phyloP scores from a whole-genome alignment of 2,888 invertebrate genomes.

The Fragum sueziense region DNA sequence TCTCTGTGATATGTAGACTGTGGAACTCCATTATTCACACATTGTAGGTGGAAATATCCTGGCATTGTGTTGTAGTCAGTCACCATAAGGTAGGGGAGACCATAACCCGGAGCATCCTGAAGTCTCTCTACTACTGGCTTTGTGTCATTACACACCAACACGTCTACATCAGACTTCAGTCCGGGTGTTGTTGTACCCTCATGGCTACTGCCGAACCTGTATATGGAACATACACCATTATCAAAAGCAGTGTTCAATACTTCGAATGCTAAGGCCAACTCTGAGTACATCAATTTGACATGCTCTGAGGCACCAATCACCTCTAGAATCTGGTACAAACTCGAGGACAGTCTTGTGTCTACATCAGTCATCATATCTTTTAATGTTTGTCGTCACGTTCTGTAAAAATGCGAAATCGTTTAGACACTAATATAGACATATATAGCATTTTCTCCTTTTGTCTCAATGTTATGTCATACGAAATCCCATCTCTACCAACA shows the following conservation, averaged over 20 bases:
- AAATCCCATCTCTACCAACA: too few relatives aligned
- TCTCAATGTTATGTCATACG: too few relatives aligned
- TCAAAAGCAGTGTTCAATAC: not conserved
- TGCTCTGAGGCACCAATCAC: not conserved
- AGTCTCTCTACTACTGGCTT: not conserved
- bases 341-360: not conserved
- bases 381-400: too few relatives aligned
- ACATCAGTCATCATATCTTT: not conserved
- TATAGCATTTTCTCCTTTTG: too few relatives aligned
- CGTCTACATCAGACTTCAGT: conserved; percentile 10
- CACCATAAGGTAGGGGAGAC: not conserved
- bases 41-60: conserved; percentile 14
- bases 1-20: not conserved
- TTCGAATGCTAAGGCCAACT: not conserved
- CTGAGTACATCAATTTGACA: not conserved
- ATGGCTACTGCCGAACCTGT: not conserved
- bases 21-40: not conserved
- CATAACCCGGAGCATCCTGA: not conserved
- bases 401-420: too few relatives aligned
- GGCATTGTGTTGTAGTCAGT: conserved; percentile 5
- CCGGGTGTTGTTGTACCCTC: conserved; percentile 14
- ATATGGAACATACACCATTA: not conserved
- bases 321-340: not conserved
- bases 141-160: not conserved
- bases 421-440: too few relatives aligned